Evolutionary conservation across 2,113 vertebrate genomes (phyloP).

Genomic region (Nothocercus julius): DNA sequence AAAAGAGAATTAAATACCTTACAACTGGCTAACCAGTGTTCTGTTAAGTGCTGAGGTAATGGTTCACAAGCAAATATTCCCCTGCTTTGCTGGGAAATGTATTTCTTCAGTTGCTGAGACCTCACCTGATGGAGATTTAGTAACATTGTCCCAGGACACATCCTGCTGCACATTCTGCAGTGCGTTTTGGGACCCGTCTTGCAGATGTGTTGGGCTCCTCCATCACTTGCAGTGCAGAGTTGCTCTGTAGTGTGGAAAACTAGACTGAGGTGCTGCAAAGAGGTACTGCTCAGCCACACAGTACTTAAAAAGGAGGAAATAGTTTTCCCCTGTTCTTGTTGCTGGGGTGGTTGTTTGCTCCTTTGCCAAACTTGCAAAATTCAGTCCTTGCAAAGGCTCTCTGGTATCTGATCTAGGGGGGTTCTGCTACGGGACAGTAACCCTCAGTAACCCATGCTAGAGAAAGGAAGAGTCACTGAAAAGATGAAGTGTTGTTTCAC

Average conservation of each 20-base stretch:
- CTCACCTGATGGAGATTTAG: neutral
- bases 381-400: neutral
- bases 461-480: constrained; percentile 41
- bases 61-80: neutral
- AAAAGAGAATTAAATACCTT: neutral
- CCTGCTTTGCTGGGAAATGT: neutral
- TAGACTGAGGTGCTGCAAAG: neutral
- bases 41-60: neutral
- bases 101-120: neutral
- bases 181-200: neutral
- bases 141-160: neutral
- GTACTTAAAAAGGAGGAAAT: neutral
- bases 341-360: neutral
- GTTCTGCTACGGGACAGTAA: neutral
- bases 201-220: neutral
- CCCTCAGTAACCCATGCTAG: neutral
- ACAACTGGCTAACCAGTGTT: neutral
- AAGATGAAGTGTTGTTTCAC: constrained; percentile 26
- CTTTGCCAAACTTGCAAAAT: neutral
- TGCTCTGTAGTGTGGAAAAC: neutral
- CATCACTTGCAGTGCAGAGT: neutral
- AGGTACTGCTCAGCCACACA: neutral
- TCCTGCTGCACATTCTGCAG: neutral
- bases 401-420: neutral
- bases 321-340: rapidly evolving